A percentile compares a stretch with the other conserved stretches of the same genome.
Conservation (phyloP, 2,888 invertebrate species). For the Conomelus anceps region DNA sequence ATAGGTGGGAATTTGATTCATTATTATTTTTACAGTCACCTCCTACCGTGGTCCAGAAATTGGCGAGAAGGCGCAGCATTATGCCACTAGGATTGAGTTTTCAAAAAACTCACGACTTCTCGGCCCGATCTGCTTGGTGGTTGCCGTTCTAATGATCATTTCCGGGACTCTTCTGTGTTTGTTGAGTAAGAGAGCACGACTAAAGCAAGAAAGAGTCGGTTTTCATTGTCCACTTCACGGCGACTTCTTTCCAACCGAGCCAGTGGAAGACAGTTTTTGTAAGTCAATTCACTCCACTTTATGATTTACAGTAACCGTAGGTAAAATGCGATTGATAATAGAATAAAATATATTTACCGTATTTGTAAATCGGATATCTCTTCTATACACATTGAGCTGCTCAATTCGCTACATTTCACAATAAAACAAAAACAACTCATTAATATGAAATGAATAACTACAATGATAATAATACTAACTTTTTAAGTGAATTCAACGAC, state of each 20-base stretch:
- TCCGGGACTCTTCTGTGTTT: constrained; percentile 59
- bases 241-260: constrained; percentile 68
- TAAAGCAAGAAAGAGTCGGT: constrained; percentile 59
- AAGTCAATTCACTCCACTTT: too few relatives aligned
- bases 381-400: too few relatives aligned
- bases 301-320: too few relatives aligned
- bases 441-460: too few relatives aligned
- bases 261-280: constrained; percentile 36
- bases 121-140: constrained; percentile 66
- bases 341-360: too few relatives aligned
- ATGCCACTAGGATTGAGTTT: constrained; percentile 63
- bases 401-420: too few relatives aligned
- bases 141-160: constrained; percentile 64
- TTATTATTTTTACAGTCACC: constrained; percentile 50
- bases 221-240: constrained; percentile 73
- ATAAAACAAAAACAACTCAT: too few relatives aligned
- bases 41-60: constrained; percentile 66
- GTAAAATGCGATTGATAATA: too few relatives aligned
- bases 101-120: constrained; percentile 66
- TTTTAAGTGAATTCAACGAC: too few relatives aligned
- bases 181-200: constrained; percentile 58
- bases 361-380: too few relatives aligned
- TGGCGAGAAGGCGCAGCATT: constrained; percentile 64
- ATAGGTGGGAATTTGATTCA: too few relatives aligned
- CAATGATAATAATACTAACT: too few relatives aligned